phyloP scores from a whole-genome alignment of 2,888 invertebrate genomes.

The Diploptera punctata region DNA sequence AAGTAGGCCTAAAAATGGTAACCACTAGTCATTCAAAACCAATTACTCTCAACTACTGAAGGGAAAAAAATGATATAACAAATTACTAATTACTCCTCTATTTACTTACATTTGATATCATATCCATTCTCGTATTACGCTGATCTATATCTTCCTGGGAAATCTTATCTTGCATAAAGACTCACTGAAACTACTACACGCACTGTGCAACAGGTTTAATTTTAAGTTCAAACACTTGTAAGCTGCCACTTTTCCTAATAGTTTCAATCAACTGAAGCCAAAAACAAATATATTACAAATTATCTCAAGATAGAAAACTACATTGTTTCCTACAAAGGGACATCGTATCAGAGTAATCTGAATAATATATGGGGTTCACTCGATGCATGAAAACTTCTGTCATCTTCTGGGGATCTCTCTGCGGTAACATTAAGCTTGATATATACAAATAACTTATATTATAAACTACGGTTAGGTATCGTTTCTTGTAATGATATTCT shows the following conservation, averaged over 20 bases:
- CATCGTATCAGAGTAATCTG: slow-evolving; percentile 69
- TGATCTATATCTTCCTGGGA: slow-evolving; percentile 20
- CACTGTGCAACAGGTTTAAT: background rate
- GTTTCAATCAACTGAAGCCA: background rate
- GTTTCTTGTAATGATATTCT: no score
- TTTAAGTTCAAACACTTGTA: background rate
- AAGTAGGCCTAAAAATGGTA: no score
- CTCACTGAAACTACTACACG: background rate
- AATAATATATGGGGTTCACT: slow-evolving; percentile 71
- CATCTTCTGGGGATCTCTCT: slow-evolving; percentile 31
- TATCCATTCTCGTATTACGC: slow-evolving; percentile 57
- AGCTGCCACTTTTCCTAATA: background rate
- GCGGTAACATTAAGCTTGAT: slow-evolving; percentile 31
- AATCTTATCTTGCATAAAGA: background rate
- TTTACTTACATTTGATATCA: slow-evolving; percentile 66
- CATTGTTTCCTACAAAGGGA: slow-evolving; percentile 26
- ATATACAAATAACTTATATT: no score
- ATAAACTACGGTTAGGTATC: no score
- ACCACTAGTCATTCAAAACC: no score
- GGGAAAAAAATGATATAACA: no score
- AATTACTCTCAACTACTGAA: no score
- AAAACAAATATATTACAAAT: background rate
- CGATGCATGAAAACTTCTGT: slow-evolving; percentile 50
- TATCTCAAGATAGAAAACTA: slow-evolving; percentile 31
- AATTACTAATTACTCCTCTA: no score